phyloP scores from a whole-genome alignment of 2,797 vertebrate species.

The Hipposideros larvatus region DNA sequence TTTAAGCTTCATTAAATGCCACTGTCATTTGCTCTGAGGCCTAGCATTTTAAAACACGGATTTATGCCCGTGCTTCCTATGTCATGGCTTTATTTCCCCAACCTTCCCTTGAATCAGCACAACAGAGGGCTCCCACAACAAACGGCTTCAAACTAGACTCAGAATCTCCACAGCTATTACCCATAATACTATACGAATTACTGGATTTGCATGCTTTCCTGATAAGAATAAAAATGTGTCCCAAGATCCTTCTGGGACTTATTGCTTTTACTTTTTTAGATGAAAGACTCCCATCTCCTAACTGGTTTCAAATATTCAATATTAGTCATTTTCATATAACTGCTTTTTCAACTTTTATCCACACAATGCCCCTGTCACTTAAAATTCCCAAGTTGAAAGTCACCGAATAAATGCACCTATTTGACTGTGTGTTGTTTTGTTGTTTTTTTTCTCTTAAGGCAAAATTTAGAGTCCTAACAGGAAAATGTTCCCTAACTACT shows the following conservation, averaged over 20 bases:
- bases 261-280: neutral
- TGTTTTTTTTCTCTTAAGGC: neutral
- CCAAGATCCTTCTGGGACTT: neutral
- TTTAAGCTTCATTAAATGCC: neutral
- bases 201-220: neutral
- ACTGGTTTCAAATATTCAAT: neutral
- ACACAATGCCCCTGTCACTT: neutral
- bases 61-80: neutral
- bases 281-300: neutral
- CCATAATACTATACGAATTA: neutral
- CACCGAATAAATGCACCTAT: neutral
- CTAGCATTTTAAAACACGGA: neutral
- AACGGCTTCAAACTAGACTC: neutral
- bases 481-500: neutral
- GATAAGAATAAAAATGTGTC: constrained; percentile 33
- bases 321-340: neutral
- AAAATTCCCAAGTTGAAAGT: neutral
- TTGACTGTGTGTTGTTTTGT: neutral
- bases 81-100: neutral
- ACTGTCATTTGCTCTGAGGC: neutral
- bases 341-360: constrained; percentile 28
- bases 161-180: neutral
- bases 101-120: neutral
- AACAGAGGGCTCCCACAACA: neutral
- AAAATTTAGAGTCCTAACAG: neutral